Percentiles rank a stretch among this genome's conserved stretches.
These are phyloP conservation scores for Siniperca scherzeri DNA, from an alignment of 2,797 vertebrate genomes.

Conservation along the genomic window DNA sequence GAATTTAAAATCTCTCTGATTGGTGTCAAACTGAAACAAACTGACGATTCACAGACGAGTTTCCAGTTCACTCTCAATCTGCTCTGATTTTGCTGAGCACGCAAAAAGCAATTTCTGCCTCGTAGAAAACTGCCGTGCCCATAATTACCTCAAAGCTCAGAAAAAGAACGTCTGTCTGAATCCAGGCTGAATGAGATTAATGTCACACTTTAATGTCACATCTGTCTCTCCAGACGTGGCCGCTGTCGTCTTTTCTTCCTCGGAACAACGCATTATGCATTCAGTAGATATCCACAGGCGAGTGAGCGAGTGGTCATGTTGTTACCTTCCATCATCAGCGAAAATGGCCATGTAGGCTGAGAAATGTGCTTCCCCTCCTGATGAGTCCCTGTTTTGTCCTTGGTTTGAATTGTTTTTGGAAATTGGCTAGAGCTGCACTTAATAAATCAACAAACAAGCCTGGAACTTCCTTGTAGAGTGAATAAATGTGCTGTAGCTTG, in stretches of 20 bases:
- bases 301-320: not conserved
- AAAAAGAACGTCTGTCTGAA: not conserved
- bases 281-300: not conserved
- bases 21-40: slow-evolving; percentile 1
- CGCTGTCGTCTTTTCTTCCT: not conserved
- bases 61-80: not conserved
- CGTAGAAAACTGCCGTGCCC: not conserved
- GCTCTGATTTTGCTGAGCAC: slow-evolving; percentile 6
- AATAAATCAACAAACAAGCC: not conserved
- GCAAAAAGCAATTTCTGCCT: not conserved
- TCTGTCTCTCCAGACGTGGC: not conserved
- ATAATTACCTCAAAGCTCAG: slow-evolving; percentile 30
- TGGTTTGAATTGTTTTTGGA: not conserved
- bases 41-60: not conserved
- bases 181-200: not conserved
- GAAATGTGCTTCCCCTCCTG: not conserved
- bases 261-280: not conserved
- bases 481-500: not conserved
- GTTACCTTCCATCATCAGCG: not conserved
- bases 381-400: not conserved
- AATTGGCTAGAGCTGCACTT: too few species aligned
- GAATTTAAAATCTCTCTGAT: not conserved
- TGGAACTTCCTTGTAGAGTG: not conserved
- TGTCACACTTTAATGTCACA: slow-evolving; percentile 12
- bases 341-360: not conserved